Conservation (phyloP, 1,140 invertebrate genomes). For the Periplaneta americana region DNA sequence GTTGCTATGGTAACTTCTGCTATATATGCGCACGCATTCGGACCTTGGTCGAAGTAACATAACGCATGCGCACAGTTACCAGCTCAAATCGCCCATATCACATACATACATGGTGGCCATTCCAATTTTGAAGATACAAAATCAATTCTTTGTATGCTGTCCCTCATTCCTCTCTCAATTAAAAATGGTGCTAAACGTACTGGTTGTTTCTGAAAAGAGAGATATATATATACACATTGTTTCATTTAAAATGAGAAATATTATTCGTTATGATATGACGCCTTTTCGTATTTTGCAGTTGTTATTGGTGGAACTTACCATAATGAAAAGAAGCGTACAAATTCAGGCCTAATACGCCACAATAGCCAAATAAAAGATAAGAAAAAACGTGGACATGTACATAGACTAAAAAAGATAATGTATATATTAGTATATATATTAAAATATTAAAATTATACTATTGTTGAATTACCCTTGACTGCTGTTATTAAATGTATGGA, state of each 20-base stretch:
- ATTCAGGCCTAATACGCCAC: conserved; percentile 6
- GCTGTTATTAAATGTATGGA: conserved; percentile 6
- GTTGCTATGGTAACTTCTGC: background rate
- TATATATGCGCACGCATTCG: background rate
- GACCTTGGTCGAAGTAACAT: background rate
- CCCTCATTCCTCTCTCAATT: background rate
- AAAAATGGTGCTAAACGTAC: background rate
- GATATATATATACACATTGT: background rate
- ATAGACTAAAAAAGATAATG: conserved; percentile 8
- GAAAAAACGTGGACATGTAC: conserved; percentile 5
- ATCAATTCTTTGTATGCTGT: background rate
- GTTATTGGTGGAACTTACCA: background rate
- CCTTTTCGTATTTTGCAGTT: conserved; percentile 6
- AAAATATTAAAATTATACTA: conserved; percentile 8
- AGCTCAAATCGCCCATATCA: background rate
- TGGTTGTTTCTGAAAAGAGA: background rate
- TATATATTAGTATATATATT: conserved; percentile 13
- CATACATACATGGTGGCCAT: background rate
- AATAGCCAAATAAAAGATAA: conserved; percentile 11
- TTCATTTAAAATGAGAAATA: background rate
- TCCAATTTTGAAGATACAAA: too few species aligned
- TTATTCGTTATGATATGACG: background rate
- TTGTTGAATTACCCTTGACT: conserved; percentile 8
- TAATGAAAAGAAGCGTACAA: conserved; percentile 9
- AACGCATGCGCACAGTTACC: background rate